phyloP scores from a whole-genome alignment of 1,140 invertebrate species.

The Meloidogyne hapla region DNA sequence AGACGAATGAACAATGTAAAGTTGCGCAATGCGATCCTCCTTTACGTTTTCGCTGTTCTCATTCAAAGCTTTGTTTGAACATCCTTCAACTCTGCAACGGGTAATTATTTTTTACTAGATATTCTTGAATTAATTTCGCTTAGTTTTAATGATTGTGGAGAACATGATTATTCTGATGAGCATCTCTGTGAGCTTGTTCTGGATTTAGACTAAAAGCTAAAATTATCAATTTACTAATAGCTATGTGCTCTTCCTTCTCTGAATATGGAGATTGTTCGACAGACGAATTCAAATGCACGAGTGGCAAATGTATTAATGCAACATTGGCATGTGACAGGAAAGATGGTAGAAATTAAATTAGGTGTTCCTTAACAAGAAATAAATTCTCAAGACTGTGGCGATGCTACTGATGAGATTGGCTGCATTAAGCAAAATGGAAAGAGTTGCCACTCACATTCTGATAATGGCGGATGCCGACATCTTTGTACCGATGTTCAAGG shows the following conservation, averaged over 20 bases:
- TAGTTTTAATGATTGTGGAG: slow-evolving; percentile 58
- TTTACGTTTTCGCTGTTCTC: slow-evolving; percentile 60
- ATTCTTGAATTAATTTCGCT: not conserved
- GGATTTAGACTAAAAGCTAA: not conserved
- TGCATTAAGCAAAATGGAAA: slow-evolving; percentile 60
- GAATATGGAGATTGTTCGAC: slow-evolving; percentile 65
- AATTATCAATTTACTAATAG: not conserved
- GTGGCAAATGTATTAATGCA: slow-evolving; percentile 80
- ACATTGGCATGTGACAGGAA: slow-evolving; percentile 91
- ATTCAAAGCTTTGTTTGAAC: slow-evolving; percentile 58
- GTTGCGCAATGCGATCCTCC: slow-evolving; percentile 58
- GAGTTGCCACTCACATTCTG: slow-evolving; percentile 52
- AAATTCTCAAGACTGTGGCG: slow-evolving; percentile 76
- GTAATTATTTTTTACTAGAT: not conserved
- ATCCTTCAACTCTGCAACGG: slow-evolving; percentile 60
- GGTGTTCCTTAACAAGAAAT: not conserved
- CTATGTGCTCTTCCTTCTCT: slow-evolving; percentile 63
- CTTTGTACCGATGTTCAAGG: slow-evolving; percentile 52
- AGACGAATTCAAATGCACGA: slow-evolving; percentile 72
- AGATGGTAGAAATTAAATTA: slow-evolving; percentile 67
- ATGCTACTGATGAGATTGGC: slow-evolving; percentile 83
- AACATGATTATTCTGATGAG: slow-evolving; percentile 57
- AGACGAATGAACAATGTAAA: slow-evolving; percentile 57
- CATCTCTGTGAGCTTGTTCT: slow-evolving; percentile 20
- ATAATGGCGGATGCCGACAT: slow-evolving; percentile 62